Percentiles rank a stretch among this genome's conserved stretches.
These are phyloP conservation scores for Neotoma lepida DNA, from an alignment of 2,113 vertebrate genomes.

Conservation along the genomic window DNA sequence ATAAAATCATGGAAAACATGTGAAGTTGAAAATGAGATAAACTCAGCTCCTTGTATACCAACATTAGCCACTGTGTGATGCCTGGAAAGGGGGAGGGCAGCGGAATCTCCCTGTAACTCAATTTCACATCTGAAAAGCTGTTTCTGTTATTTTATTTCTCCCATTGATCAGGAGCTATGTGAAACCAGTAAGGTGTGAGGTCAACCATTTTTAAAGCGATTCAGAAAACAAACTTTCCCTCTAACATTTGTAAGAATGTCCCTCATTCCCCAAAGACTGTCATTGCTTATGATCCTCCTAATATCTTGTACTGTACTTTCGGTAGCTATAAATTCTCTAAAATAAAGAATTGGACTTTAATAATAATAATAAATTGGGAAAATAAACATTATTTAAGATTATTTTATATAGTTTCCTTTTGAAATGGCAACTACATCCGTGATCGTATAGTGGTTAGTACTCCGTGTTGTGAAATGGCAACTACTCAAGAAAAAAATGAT, in stretches of 20 bases:
- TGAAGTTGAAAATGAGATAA: conserved; percentile 64
- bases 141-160: conserved; percentile 49
- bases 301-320: not conserved
- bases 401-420: not conserved
- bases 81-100: not conserved
- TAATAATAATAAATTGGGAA: not conserved
- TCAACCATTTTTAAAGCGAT: conserved; percentile 27
- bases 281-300: not conserved
- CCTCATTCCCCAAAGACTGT: not conserved
- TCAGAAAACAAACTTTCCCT: conserved; percentile 18
- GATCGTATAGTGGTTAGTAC: too few relatives aligned
- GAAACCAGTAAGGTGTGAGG: conserved; percentile 57
- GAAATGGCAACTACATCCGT: not conserved
- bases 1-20: conserved; percentile 50
- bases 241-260: conserved; percentile 29
- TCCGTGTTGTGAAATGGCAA: not conserved
- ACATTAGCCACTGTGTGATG: conserved; percentile 46
- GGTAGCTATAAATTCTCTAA: not conserved
- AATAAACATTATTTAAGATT: conserved; percentile 18
- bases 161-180: conserved; percentile 23
- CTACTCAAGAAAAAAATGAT: conserved; percentile 15
- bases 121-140: conserved; percentile 48
- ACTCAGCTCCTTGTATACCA: conserved; percentile 21
- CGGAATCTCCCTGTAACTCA: not conserved
- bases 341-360: not conserved